Evolutionary conservation across 2,888 invertebrate genomes (phyloP), one percentile per base, ranked within the genome.

Genomic region (Dasysyrphus tricinctus): DNA sequence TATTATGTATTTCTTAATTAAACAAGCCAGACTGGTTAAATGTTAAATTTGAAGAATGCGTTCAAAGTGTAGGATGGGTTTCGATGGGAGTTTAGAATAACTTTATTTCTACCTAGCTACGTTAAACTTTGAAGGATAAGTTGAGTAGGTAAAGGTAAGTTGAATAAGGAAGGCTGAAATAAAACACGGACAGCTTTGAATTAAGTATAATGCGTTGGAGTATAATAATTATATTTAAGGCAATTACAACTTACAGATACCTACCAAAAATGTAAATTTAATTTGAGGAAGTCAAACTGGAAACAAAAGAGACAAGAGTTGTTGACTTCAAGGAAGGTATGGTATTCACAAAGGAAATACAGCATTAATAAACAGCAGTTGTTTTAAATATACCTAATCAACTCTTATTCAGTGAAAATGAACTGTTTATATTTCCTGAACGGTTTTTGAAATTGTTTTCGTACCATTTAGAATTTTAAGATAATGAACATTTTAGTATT

Each of bases 1-100:
- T 54, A 54, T 54, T 54, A 32, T 56, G 63, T 61, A 42, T 70
- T 75, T 67, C 84, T 61, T 77, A 85, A 77, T 80, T 85, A 77
- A 80, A 74, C 70, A 77, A 84, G n/a, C 11, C 75, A 61, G 34
- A 44, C 29, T 19, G 61, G 59, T 57, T 65, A 37, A 65, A 57
- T 61, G 39, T 54, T 16, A 44, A 69, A 56, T 37, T 80, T 19
- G 11, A 29, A 54, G 70, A 70, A 69, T 74, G 57, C 49, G 9
- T 75, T 34, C 67, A n/a, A 51, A 77, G 47, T 56, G 56, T 6
- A 9, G 14, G 32, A 51, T 39, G 12, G 12, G 12, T 49, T 63
- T 63, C 44, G 34, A 57, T 39, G 65, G 29, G 6, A 65, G 29
- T 16, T 16, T 11, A 16, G 24, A 44, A 47, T 29, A 16, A 32